phyloP scores from a whole-genome alignment of 2,113 vertebrate genomes.

The Onychostoma macrolepis region DNA sequence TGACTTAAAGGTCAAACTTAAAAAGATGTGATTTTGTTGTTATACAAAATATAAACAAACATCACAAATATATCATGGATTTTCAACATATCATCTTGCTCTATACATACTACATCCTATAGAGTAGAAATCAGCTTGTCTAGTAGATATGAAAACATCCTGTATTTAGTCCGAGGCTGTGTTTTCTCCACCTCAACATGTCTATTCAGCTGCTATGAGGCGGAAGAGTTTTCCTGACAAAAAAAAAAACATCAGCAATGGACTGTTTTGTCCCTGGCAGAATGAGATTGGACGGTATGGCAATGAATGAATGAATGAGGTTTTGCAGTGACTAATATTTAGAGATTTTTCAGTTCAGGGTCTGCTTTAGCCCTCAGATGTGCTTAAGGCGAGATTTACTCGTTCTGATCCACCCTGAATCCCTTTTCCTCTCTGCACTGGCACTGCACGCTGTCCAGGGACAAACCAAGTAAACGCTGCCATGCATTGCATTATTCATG shows the following conservation, averaged over 20 bases:
- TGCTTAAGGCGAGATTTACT: not conserved
- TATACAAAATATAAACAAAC: not conserved
- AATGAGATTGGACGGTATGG: not conserved
- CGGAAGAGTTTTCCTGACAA: not conserved
- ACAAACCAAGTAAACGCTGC: conserved; percentile 49
- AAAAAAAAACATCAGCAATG: not conserved
- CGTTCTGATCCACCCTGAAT: not conserved
- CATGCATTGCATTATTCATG: conserved; percentile 22
- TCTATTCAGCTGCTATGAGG: conserved; percentile 29
- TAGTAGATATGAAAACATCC: conserved; percentile 32
- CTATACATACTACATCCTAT: not conserved
- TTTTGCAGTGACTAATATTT: not conserved
- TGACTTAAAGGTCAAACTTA: not conserved
- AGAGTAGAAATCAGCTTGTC: not conserved
- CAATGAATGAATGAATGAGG: not conserved
- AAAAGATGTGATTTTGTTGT: not conserved
- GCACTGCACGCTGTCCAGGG: conserved; percentile 9
- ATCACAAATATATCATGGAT: not conserved
- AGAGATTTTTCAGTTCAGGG: not conserved
- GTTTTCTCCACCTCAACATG: not conserved
- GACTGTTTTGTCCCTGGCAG: not conserved
- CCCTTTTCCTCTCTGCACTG: not conserved
- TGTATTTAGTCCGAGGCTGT: not conserved
- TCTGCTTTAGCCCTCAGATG: not conserved
- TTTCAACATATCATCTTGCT: not conserved